Evolutionary conservation across 2,797 vertebrate species (phyloP).

Genomic region (Gymnothorax javanicus): DNA sequence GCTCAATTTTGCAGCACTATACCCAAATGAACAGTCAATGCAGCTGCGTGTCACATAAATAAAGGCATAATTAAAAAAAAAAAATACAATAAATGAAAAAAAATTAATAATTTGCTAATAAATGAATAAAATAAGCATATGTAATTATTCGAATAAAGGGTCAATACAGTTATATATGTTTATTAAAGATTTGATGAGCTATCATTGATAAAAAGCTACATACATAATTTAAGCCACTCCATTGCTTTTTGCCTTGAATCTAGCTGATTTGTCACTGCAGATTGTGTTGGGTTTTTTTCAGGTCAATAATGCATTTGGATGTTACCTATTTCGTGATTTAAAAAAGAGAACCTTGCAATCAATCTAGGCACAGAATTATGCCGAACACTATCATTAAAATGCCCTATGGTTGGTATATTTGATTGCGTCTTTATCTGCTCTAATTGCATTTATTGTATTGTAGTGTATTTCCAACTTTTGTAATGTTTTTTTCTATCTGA

Average conservation of each 20-base stretch:
- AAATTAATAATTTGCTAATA: not conserved
- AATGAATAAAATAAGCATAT: not conserved
- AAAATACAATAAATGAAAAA: not conserved
- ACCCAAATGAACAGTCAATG: not conserved
- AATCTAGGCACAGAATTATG: not conserved
- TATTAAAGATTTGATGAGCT: not conserved
- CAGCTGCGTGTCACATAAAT: slow-evolving; percentile 1
- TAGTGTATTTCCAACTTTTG: too few relatives aligned
- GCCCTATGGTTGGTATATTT: not conserved
- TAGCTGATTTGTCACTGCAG: not conserved
- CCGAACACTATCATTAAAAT: not conserved
- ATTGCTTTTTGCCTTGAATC: not conserved
- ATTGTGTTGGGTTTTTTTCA: not conserved
- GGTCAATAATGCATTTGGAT: not conserved
- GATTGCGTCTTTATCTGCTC: not conserved
- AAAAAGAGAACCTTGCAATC: not conserved
- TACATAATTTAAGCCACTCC: not conserved
- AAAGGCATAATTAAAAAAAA: not conserved
- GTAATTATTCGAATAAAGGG: not conserved
- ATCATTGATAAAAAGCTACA: too few relatives aligned
- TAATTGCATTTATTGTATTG: not conserved
- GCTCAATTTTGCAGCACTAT: not conserved
- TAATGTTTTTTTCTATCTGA: not conserved
- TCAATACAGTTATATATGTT: not conserved
- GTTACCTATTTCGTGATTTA: not conserved